Evolutionary conservation across 2,113 vertebrate genomes (phyloP).

Genomic region (Carollia perspicillata): DNA sequence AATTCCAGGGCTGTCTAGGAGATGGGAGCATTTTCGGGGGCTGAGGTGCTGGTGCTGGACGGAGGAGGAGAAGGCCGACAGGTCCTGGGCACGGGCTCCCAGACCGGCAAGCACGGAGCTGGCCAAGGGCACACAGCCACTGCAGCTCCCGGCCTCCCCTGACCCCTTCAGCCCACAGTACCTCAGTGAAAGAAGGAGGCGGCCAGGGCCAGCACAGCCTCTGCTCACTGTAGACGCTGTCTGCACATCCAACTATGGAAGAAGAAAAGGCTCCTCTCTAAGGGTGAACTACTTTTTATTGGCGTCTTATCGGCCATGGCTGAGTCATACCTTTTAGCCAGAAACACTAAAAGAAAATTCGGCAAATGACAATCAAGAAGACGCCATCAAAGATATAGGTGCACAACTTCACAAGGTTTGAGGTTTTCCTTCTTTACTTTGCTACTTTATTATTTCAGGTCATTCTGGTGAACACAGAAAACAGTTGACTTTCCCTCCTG

Average conservation of each 20-base stretch:
- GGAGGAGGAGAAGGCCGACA: background rate
- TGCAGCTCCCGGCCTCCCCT: background rate
- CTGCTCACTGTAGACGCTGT: background rate
- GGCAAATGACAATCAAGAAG: background rate
- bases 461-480: background rate
- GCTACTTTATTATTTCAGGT: background rate
- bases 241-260: background rate
- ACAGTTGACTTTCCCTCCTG: background rate
- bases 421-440: background rate
- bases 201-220: background rate
- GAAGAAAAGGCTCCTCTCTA: background rate
- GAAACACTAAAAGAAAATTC: slow-evolving; percentile 10
- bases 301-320: background rate
- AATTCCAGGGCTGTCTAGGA: background rate
- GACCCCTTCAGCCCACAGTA: background rate
- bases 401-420: background rate
- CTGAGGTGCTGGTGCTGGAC: background rate
- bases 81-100: background rate
- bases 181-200: background rate
- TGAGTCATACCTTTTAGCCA: background rate
- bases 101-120: background rate
- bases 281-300: background rate
- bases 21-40: background rate
- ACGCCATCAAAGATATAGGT: background rate
- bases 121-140: background rate